A percentile compares a stretch with the other conserved stretches of the same genome.
These are phyloP conservation scores for Drosophila sordidapex DNA, from an alignment of 2,888 invertebrate species.

Conservation along the genomic window DNA sequence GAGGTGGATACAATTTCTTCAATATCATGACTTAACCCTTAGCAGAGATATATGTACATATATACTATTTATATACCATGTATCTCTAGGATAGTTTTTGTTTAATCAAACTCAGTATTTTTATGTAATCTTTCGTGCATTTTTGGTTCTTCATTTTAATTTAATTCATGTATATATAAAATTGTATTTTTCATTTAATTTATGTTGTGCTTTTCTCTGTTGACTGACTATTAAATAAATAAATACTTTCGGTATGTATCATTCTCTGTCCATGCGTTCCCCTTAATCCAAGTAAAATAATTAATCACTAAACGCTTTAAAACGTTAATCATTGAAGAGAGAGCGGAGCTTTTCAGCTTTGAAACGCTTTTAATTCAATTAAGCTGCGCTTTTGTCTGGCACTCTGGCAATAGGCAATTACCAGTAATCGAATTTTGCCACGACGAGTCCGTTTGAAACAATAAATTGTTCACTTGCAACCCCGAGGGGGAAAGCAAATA, in stretches of 20 bases:
- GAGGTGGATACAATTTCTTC: neutral
- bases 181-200: neutral
- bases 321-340: constrained; percentile 53
- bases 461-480: constrained; percentile 62
- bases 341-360: constrained; percentile 54
- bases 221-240: neutral
- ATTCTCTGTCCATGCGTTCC: neutral
- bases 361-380: constrained; percentile 72
- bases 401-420: constrained; percentile 68
- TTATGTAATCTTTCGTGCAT: neutral
- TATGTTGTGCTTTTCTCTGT: neutral
- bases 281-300: constrained; percentile 9
- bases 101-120: neutral
- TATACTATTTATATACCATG: neutral
- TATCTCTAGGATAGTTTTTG: neutral
- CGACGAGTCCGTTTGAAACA: constrained; percentile 69
- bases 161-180: neutral
- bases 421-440: constrained; percentile 72
- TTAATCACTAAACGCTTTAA: constrained; percentile 66
- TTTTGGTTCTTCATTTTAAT: neutral
- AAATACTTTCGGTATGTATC: neutral
- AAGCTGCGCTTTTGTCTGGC: constrained; percentile 62
- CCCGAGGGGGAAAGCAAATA: constrained; percentile 9
- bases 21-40: neutral
- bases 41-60: neutral